Percentiles rank a stretch among this genome's conserved stretches.
Conservation (phyloP, 2,797 vertebrate species). For the Channallabes apus region DNA sequence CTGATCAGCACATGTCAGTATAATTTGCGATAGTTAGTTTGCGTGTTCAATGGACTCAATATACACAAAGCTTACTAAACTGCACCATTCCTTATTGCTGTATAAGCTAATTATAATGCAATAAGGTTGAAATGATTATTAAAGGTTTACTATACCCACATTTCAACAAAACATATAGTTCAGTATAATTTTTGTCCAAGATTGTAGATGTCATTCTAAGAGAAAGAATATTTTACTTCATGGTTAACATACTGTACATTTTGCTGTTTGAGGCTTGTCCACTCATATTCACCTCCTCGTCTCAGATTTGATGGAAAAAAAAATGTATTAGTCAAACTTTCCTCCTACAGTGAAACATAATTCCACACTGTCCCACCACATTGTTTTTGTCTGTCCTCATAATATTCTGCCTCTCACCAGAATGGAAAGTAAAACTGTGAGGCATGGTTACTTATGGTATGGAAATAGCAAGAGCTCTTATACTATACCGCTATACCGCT, state of each 20-base stretch:
- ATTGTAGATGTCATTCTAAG: background rate
- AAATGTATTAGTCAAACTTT: slow-evolving; percentile 33
- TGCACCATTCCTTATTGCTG: background rate
- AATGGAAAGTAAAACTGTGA: slow-evolving; percentile 5
- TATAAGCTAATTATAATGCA: background rate
- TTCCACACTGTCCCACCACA: slow-evolving; percentile 36
- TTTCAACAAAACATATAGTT: background rate
- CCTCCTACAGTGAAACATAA: slow-evolving; percentile 28
- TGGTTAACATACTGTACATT: background rate
- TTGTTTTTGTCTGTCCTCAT: slow-evolving; percentile 39
- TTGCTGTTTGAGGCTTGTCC: background rate
- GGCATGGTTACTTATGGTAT: slow-evolving; percentile 4
- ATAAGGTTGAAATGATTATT: background rate
- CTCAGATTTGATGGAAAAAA: slow-evolving; percentile 35
- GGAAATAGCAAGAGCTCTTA: slow-evolving; percentile 14
- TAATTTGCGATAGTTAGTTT: slow-evolving; percentile 8
- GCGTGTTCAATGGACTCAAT: slow-evolving; percentile 7
- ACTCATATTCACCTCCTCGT: slow-evolving; percentile 25
- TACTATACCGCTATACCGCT: too few relatives aligned
- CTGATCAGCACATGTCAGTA: slow-evolving; percentile 27
- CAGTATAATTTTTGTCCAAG: background rate
- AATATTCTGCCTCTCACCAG: slow-evolving; percentile 2
- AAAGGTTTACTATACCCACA: background rate
- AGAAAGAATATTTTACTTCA: background rate
- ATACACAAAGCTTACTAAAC: background rate